These are phyloP conservation scores for Pycnomerus fuliginosus DNA, from an alignment of 2,888 invertebrate genomes.

Conservation along the genomic window DNA sequence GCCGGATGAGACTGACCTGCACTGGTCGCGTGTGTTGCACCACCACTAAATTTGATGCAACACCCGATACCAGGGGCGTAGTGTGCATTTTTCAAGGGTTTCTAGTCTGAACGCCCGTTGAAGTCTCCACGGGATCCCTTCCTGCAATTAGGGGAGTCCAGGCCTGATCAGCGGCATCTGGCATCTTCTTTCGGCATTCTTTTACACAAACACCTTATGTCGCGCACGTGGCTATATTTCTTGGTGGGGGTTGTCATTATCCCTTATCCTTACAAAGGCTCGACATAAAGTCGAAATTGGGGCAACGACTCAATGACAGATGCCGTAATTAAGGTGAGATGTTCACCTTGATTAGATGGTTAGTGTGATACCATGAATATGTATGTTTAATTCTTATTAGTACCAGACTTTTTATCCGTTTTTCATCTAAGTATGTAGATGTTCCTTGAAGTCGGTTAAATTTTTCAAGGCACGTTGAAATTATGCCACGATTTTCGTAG, in stretches of 20 bases:
- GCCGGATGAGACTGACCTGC: slow-evolving; percentile 48
- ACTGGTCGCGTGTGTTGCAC: slow-evolving; percentile 45
- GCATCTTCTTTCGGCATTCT: slow-evolving; percentile 44
- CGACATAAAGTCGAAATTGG: slow-evolving; percentile 25
- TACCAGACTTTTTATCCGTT: no score
- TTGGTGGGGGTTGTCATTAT: slow-evolving; percentile 30
- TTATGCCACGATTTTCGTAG: no score
- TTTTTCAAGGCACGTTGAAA: no score
- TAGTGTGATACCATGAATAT: slow-evolving; percentile 42
- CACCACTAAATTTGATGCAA: slow-evolving; percentile 35
- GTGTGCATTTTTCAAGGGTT: not conserved
- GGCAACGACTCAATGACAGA: slow-evolving; percentile 42
- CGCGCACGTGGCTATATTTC: slow-evolving; percentile 41
- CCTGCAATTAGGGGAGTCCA: slow-evolving; percentile 9
- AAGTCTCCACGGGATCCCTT: slow-evolving; percentile 5
- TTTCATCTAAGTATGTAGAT: no score
- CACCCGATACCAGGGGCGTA: slow-evolving; percentile 23
- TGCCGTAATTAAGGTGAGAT: slow-evolving; percentile 48
- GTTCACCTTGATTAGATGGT: slow-evolving; percentile 43
- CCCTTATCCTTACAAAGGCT: slow-evolving; percentile 23
- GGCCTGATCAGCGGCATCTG: slow-evolving; percentile 35
- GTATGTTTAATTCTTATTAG: slow-evolving; percentile 41
- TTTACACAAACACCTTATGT: slow-evolving; percentile 46
- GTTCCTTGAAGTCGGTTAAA: no score
- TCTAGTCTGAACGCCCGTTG: slow-evolving; percentile 10